Evolutionary conservation across 2,113 vertebrate genomes (phyloP).

Genomic region (Carassius auratus): DNA sequence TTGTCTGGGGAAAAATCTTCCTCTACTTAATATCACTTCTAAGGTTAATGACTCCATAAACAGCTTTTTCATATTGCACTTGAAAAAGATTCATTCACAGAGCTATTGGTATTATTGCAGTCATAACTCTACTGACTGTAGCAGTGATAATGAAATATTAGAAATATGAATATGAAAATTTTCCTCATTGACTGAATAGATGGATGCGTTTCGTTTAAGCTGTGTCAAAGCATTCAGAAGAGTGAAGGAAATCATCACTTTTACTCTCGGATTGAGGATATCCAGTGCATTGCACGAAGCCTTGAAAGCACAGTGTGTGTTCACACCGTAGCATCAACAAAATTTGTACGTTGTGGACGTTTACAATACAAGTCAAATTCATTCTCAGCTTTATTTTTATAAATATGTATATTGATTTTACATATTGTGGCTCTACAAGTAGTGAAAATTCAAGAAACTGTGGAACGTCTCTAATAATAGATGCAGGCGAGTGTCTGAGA

Average conservation of each 20-base stretch:
- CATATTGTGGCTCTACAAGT: not conserved
- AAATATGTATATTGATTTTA: too few species aligned
- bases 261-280: constrained; percentile 44
- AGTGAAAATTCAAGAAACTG: not conserved
- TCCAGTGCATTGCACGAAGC: not conserved
- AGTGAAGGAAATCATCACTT: constrained; percentile 36
- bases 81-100: constrained; percentile 88
- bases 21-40: constrained; percentile 87
- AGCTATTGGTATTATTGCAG: constrained; percentile 89
- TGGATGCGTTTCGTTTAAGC: constrained; percentile 34
- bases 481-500: not conserved
- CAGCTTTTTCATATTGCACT: constrained; percentile 90
- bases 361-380: too few species aligned
- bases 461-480: not conserved
- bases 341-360: too few species aligned
- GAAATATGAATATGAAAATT: constrained; percentile 85
- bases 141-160: constrained; percentile 86
- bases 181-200: constrained; percentile 74
- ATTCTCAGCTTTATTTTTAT: too few species aligned
- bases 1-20: constrained; percentile 71
- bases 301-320: too few species aligned
- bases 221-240: constrained; percentile 19
- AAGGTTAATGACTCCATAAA: constrained; percentile 91
- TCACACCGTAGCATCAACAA: too few species aligned
- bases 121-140: constrained; percentile 89